These are phyloP conservation scores for Taurulus bubalis DNA, from an alignment of 2,113 vertebrate genomes.

Conservation along the genomic window DNA sequence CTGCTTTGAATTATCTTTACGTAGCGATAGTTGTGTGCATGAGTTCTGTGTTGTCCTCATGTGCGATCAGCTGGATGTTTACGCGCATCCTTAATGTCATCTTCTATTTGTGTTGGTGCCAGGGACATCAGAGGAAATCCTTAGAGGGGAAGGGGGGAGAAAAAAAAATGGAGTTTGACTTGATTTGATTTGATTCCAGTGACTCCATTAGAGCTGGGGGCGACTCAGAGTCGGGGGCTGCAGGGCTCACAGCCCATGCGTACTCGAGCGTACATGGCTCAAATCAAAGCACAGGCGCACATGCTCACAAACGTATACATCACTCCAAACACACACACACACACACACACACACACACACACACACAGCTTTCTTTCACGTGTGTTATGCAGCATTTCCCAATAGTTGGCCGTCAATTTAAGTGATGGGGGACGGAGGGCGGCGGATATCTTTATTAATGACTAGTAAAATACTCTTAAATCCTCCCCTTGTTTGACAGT, in stretches of 20 bases:
- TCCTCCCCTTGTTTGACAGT: constrained; percentile 46
- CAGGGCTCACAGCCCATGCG: constrained; percentile 15
- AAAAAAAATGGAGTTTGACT: constrained; percentile 45
- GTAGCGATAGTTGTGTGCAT: not conserved
- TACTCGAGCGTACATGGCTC: constrained; percentile 8
- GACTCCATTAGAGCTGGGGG: constrained; percentile 17
- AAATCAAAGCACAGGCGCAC: constrained; percentile 4
- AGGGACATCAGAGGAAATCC: constrained; percentile 36
- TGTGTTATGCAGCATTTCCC: not conserved
- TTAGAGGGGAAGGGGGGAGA: not conserved
- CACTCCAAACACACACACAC: constrained; percentile 3
- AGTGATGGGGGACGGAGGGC: not conserved
- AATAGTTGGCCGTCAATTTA: constrained; percentile 22
- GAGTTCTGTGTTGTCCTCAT: not conserved
- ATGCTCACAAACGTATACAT: constrained; percentile 15
- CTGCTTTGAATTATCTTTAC: constrained; percentile 64
- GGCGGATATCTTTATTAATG: constrained; percentile 51
- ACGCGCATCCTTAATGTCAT: constrained; percentile 45
- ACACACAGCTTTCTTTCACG: constrained; percentile 3
- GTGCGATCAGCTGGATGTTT: constrained; percentile 35
- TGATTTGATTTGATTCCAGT: constrained; percentile 65
- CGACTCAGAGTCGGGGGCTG: not conserved
- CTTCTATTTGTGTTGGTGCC: constrained; percentile 40
- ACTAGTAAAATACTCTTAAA: constrained; percentile 42
- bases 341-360: not conserved